Evolutionary conservation across 2,888 invertebrate species (phyloP).

Genomic region (Metalampra italica): DNA sequence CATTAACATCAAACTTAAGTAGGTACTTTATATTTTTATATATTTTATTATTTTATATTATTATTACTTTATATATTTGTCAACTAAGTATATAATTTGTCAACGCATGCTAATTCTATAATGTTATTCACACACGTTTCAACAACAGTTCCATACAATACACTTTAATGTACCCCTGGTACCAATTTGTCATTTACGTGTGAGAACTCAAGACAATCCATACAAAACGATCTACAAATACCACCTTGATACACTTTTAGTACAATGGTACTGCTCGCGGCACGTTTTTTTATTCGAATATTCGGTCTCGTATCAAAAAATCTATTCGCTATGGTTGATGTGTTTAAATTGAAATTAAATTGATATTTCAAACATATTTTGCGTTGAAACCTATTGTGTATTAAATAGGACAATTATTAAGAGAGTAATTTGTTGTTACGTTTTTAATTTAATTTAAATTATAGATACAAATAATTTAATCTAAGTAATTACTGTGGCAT

Average conservation of each 20-base stretch:
- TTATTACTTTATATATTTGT: no score
- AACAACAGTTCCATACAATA: not conserved
- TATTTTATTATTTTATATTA: no score
- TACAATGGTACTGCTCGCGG: slow-evolving; percentile 25
- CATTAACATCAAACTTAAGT: no score
- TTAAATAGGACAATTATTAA: no score
- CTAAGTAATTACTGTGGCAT: no score
- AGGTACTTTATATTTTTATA: no score
- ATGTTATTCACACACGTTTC: not conserved
- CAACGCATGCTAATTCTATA: no score
- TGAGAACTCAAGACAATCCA: not conserved
- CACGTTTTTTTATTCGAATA: not conserved
- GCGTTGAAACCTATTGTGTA: no score
- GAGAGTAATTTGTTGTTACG: no score
- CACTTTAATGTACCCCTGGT: not conserved
- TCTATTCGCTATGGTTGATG: not conserved
- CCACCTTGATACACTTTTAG: slow-evolving; percentile 27
- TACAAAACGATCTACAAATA: slow-evolving; percentile 14
- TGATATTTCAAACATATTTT: not conserved
- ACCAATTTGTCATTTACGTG: not conserved
- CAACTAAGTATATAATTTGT: no score
- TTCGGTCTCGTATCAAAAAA: not conserved
- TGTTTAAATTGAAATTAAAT: not conserved
- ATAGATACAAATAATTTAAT: no score
- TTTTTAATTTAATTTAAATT: no score